These are phyloP conservation scores for Melipona beecheii DNA, from an alignment of 2,888 invertebrate genomes.

Conservation along the genomic window DNA sequence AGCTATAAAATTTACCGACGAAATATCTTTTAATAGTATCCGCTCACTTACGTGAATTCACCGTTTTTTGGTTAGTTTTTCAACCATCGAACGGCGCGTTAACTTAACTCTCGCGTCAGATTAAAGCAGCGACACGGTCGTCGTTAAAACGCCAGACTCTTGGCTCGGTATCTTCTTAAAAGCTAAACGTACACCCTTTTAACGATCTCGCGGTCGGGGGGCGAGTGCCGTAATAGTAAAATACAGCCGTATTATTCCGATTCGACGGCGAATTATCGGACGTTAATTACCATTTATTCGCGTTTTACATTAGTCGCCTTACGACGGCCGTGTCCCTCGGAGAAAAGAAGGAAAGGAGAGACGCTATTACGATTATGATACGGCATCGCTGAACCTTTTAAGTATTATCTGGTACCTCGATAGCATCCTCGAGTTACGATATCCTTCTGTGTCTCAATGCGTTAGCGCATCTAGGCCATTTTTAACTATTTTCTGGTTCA, in stretches of 20 bases:
- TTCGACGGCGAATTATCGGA: slow-evolving; percentile 17
- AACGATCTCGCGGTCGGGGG: neutral
- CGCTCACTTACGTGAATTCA: neutral
- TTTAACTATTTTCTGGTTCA: no score
- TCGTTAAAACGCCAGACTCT: neutral
- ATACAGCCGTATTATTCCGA: slow-evolving; percentile 37
- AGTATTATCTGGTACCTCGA: slow-evolving; percentile 26
- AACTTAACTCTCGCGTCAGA: neutral
- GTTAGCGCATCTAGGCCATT: no score
- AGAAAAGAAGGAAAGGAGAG: neutral
- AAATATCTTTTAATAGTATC: neutral
- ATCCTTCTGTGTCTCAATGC: no score
- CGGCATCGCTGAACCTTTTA: slow-evolving; percentile 50
- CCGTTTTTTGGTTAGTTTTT: neutral
- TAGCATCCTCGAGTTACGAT: slow-evolving; percentile 1
- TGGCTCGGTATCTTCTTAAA: neutral
- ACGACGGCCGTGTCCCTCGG: slow-evolving; percentile 37
- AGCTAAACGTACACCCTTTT: neutral
- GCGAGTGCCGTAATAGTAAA: slow-evolving; percentile 27
- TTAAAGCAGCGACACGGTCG: neutral
- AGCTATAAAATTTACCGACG: neutral
- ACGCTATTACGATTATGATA: neutral
- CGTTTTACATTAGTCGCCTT: slow-evolving; percentile 51
- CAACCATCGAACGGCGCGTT: neutral
- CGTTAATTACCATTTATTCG: slow-evolving; percentile 60